Percentiles rank a stretch among this genome's conserved stretches.
phyloP scores from a whole-genome alignment of 2,797 vertebrate genomes.

The Urophycis tenuis region DNA sequence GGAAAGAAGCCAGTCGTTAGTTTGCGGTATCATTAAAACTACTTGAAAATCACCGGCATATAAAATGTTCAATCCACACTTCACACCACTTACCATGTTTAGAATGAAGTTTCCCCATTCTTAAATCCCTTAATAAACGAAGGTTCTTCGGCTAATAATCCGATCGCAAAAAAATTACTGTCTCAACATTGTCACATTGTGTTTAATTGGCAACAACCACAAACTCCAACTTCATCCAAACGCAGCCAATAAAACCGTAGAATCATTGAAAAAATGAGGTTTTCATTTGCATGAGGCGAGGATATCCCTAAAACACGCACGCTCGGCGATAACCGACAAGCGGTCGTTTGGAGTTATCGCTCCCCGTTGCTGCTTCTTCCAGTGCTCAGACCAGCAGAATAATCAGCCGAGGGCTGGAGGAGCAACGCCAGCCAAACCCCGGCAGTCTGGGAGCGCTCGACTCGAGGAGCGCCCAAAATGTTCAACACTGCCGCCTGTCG shows the following conservation, averaged over 20 bases:
- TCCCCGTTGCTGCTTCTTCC: slow-evolving; percentile 7
- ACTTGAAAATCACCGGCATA: neutral
- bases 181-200: slow-evolving; percentile 64
- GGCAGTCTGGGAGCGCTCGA: neutral
- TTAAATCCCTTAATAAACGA: slow-evolving; percentile 49
- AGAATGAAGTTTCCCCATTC: slow-evolving; percentile 79
- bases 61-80: neutral
- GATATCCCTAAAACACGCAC: neutral
- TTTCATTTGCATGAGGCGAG: neutral
- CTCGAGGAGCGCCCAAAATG: neutral
- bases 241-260: slow-evolving; percentile 17
- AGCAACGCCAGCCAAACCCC: too few species aligned
- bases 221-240: slow-evolving; percentile 56
- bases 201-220: slow-evolving; percentile 43
- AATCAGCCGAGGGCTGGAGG: too few species aligned
- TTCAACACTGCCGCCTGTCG: neutral
- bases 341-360: neutral
- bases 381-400: neutral
- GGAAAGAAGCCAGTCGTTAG: slow-evolving; percentile 39
- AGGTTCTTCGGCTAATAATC: slow-evolving; percentile 55
- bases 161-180: slow-evolving; percentile 43
- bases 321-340: neutral
- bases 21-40: neutral
- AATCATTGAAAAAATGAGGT: slow-evolving; percentile 40
- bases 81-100: slow-evolving; percentile 70